Percentiles rank a stretch among this genome's conserved stretches.
Conservation (phyloP, 2,888 invertebrate species). For the Leptinotarsa haldemani region DNA sequence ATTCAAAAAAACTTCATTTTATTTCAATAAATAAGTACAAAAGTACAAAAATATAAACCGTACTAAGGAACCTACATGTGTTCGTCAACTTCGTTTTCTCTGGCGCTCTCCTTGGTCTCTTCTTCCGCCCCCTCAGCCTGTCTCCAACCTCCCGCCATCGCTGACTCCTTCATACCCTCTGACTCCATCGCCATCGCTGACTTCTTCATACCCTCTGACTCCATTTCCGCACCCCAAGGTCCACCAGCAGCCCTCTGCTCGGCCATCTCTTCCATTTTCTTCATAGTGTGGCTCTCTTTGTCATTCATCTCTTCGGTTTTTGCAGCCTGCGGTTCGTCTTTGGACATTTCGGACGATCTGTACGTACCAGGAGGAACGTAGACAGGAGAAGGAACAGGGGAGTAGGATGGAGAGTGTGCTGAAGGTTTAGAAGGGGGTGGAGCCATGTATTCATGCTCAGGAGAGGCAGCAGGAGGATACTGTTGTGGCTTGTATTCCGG, state of each 20-base stretch:
- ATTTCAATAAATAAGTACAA: conserved; percentile 25
- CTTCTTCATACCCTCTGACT: conserved; percentile 20
- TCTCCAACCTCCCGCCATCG: conserved; percentile 15
- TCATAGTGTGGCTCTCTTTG: conserved; percentile 54
- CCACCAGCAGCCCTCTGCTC: conserved; percentile 45
- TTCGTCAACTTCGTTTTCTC: conserved; percentile 23
- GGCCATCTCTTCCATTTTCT: conserved; percentile 53
- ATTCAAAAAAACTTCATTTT: conserved; percentile 10
- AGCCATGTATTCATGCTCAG: conserved; percentile 2
- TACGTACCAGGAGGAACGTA: conserved; percentile 51
- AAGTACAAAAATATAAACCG: conserved; percentile 21
- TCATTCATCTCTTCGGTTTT: conserved; percentile 28
- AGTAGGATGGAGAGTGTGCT: not conserved
- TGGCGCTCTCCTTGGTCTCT: not conserved
- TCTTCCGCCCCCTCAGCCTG: not conserved
- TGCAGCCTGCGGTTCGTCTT: not conserved
- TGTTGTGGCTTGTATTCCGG: conserved; percentile 38
- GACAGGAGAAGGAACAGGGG: conserved; percentile 29
- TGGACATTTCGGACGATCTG: conserved; percentile 42
- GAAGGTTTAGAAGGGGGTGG: not conserved
- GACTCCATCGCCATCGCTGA: conserved; percentile 17
- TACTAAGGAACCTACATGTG: not conserved
- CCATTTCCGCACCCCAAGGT: conserved; percentile 30
- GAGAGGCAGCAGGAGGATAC: conserved; percentile 24
- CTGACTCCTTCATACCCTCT: conserved; percentile 21